Evolutionary conservation across 2,888 invertebrate genomes (phyloP).

Genomic region (Tenthredo amoena): DNA sequence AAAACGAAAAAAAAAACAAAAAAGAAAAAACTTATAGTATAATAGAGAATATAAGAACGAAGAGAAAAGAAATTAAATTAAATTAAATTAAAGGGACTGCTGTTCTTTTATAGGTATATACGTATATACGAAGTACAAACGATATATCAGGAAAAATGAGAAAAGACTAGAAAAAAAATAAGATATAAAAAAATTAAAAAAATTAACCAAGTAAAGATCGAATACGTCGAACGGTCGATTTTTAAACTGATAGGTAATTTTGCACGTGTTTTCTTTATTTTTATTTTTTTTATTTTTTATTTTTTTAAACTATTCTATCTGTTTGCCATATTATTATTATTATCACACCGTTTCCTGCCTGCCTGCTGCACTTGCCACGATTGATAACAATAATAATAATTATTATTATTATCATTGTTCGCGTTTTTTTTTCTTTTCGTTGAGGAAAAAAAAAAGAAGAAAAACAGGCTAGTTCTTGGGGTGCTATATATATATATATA

Average conservation of each 20-base stretch:
- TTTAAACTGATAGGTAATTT: not conserved
- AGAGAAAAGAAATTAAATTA: not conserved
- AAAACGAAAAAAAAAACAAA: no score
- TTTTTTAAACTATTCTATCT: not conserved
- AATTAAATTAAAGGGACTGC: not conserved
- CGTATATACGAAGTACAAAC: not conserved
- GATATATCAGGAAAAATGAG: not conserved
- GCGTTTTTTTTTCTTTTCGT: slow-evolving; percentile 29
- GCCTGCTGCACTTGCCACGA: no score
- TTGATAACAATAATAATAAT: not conserved
- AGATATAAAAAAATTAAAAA: not conserved
- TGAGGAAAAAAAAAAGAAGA: not conserved
- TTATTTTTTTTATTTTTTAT: not conserved
- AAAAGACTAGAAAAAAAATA: not conserved
- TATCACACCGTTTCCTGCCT: not conserved
- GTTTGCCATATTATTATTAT: slow-evolving; percentile 43
- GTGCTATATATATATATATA: not conserved
- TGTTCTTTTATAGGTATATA: not conserved
- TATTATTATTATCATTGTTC: not conserved
- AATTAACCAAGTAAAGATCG: not conserved
- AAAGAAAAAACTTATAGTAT: slow-evolving; percentile 11
- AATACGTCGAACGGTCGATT: not conserved
- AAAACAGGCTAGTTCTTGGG: not conserved
- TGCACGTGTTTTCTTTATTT: not conserved
- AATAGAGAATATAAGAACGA: not conserved